Evolutionary conservation across 2,797 vertebrate species (phyloP), one percentile per base, ranked within the genome.

Genomic region (Pipistrellus kuhlii): DNA sequence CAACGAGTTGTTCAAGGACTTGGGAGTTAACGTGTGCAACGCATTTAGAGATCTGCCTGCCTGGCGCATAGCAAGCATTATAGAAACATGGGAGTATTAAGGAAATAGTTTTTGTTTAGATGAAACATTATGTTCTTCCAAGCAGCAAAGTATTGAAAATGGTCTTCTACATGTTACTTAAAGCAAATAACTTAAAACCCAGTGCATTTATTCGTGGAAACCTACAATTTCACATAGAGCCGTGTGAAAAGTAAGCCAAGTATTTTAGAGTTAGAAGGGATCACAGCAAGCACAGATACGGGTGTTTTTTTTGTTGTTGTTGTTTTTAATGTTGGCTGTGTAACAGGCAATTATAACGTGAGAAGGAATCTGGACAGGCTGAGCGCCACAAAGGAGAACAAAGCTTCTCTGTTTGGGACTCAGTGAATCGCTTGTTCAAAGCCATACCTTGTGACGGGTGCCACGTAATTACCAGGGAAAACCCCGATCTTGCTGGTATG

Each of bases 381-480:
- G 51, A 64, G 77, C 84, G 48, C 21, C 41, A 72, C 7, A 27
- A 35, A 6, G 30, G 64, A 90, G 84, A 94, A 95, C 82, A 90
- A 83, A 93, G 76, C 38, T 21, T 44, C 76, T 66, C 68, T 87
- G 23, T 84, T 85, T 44, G 73, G 89, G 59, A 85, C n/a, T 46
- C 23, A 62, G 78, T 23, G 76, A 89, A 80, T 23, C 35, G 30
- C 35, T 21, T 53, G 64, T 21, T 81, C n/a, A 12, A 78, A 35
- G 32, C 64, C 57, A 21, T 94, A 99, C 99, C 99, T 99, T 97
- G 99, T 99, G 98, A 99, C 98, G 51, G 99, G 99, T 97, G 99
- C 99, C 98, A 99, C 99, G 30, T 99, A 99, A 98, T 99, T 99
- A 90, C 99, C 99, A 41, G 99, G 99, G 97, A 99, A 99, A 83